Percentiles rank a stretch among this genome's conserved stretches.
Conservation (phyloP, 2,888 invertebrate genomes). For the Dolichomitus sp. region DNA sequence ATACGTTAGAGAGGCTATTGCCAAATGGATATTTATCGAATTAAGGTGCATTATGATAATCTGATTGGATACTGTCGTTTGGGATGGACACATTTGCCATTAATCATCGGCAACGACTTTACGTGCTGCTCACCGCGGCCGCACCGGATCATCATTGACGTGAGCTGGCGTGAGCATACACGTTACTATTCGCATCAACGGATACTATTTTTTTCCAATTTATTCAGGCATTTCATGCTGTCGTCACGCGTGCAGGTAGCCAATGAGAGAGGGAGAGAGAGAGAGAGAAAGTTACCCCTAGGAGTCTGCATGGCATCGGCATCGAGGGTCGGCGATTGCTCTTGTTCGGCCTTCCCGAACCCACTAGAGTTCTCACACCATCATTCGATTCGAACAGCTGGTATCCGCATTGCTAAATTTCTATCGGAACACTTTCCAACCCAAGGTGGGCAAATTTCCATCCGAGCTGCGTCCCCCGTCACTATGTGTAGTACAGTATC, state of each 20-base stretch:
- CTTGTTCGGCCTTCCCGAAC: neutral
- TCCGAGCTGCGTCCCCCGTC: constrained; percentile 59
- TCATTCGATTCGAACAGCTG: constrained; percentile 51
- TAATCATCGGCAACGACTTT: constrained; percentile 73
- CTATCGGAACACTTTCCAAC: constrained; percentile 74
- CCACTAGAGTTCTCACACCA: constrained; percentile 1
- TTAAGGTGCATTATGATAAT: constrained; percentile 80
- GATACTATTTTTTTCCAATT: constrained; percentile 59
- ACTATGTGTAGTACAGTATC: constrained; percentile 30
- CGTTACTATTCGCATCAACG: neutral
- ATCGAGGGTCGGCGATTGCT: constrained; percentile 18
- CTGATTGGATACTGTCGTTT: constrained; percentile 73
- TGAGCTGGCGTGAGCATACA: neutral
- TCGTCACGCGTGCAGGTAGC: constrained; percentile 38
- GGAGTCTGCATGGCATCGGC: constrained; percentile 15
- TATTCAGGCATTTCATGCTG: constrained; percentile 51
- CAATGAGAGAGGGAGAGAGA: neutral
- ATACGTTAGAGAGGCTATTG: constrained; percentile 72
- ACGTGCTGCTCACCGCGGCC: constrained; percentile 23
- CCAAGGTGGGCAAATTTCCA: constrained; percentile 74
- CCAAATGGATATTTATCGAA: constrained; percentile 75
- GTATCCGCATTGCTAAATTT: constrained; percentile 69
- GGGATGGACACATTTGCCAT: constrained; percentile 70
- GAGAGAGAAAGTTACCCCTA: constrained; percentile 9
- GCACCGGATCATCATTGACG: constrained; percentile 35